These are phyloP conservation scores for Acanthisitta chloris DNA, from an alignment of 2,113 vertebrate species.

Conservation along the genomic window DNA sequence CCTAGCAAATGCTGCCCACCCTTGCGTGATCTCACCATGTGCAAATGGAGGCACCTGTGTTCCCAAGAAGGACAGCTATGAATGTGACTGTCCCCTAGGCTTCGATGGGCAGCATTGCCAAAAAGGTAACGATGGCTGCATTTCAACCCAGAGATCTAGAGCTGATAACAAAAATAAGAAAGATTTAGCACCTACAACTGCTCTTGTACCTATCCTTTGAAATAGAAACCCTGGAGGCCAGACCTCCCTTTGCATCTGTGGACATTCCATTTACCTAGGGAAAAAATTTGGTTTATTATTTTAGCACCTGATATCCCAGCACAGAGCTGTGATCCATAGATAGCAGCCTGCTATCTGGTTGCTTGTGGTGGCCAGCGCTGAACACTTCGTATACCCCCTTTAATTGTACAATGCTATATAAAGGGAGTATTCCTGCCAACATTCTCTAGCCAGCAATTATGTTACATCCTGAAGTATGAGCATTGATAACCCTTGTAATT, in stretches of 20 bases:
- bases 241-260: neutral
- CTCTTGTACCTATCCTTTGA: neutral
- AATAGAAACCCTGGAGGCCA: neutral
- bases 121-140: constrained; percentile 80
- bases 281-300: neutral
- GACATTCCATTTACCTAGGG: neutral
- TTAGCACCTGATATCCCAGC: neutral
- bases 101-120: constrained; percentile 91
- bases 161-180: neutral
- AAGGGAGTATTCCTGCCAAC: neutral
- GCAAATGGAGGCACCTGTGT: constrained; percentile 87
- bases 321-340: neutral
- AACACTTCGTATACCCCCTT: neutral
- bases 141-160: neutral
- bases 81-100: constrained; percentile 92
- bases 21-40: constrained; percentile 86
- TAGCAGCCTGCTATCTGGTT: neutral
- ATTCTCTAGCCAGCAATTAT: neutral
- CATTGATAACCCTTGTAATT: constrained; percentile 3
- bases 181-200: neutral
- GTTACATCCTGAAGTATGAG: neutral
- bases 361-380: neutral
- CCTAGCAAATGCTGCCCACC: constrained; percentile 84
- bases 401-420: neutral
- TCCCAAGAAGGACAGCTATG: constrained; percentile 86